These are phyloP conservation scores for Brachyhypopomus occidentalis DNA, from an alignment of 2,113 vertebrate species.

Conservation along the genomic window DNA sequence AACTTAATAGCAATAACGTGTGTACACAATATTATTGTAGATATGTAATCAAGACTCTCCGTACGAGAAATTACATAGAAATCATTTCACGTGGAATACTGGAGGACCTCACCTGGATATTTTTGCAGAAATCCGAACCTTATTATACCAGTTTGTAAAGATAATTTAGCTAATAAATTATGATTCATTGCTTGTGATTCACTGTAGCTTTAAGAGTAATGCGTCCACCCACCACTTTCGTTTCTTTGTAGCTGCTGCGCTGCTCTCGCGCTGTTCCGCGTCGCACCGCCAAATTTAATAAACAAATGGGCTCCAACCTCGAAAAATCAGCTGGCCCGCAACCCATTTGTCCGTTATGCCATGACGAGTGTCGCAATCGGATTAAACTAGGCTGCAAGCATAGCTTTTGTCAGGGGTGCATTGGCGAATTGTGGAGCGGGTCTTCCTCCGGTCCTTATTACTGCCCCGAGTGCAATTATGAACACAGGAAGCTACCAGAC, in stretches of 20 bases:
- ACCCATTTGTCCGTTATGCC: slow-evolving; percentile 64
- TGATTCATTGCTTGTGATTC: too few relatives aligned
- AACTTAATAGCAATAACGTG: too few relatives aligned
- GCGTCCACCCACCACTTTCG: background rate
- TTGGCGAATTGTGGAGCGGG: slow-evolving; percentile 71
- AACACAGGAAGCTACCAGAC: slow-evolving; percentile 67
- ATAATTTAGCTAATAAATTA: too few relatives aligned
- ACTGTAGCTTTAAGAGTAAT: slow-evolving; percentile 3
- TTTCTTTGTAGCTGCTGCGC: background rate
- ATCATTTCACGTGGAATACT: too few relatives aligned
- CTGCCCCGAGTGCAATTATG: slow-evolving; percentile 69
- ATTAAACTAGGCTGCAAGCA: slow-evolving; percentile 68
- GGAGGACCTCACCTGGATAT: too few relatives aligned
- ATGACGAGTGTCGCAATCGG: slow-evolving; percentile 51
- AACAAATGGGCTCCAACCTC: background rate
- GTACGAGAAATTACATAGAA: too few relatives aligned
- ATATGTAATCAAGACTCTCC: too few relatives aligned
- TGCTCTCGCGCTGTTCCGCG: background rate
- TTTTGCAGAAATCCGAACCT: too few relatives aligned
- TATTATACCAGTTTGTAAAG: too few relatives aligned
- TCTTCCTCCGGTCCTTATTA: slow-evolving; percentile 64
- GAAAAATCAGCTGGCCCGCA: background rate
- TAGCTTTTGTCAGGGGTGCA: slow-evolving; percentile 69
- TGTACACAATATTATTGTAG: too few relatives aligned
- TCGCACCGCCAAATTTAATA: background rate